Conservation (phyloP, 2,113 vertebrate species). For the Hemiscyllium ocellatum region DNA sequence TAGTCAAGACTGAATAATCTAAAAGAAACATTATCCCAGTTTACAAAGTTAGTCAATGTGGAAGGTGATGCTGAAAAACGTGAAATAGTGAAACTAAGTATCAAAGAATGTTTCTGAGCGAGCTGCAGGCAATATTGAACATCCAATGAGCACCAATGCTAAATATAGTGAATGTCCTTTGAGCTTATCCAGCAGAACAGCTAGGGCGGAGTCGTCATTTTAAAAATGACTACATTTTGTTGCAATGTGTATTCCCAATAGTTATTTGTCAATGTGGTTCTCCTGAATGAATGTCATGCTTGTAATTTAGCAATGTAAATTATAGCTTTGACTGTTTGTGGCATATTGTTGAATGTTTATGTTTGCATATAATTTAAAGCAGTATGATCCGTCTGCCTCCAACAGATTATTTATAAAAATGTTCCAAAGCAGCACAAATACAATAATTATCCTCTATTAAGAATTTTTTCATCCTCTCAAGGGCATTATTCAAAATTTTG, state of each 20-base stretch:
- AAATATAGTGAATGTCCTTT: neutral
- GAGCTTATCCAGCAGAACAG: neutral
- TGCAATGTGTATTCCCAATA: neutral
- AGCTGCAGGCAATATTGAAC: neutral
- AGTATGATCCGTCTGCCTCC: conserved; percentile 8
- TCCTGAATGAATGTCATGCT: conserved; percentile 3
- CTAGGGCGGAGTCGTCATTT: neutral
- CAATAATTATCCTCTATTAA: conserved; percentile 32
- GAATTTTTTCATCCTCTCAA: neutral
- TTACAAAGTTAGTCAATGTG: neutral
- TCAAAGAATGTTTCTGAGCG: neutral
- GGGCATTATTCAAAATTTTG: neutral
- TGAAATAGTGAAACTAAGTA: neutral
- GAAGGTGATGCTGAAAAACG: neutral
- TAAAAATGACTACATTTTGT: neutral
- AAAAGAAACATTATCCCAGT: neutral
- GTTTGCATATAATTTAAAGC: conserved; percentile 15
- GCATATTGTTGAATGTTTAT: conserved; percentile 17
- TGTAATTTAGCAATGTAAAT: conserved; percentile 23
- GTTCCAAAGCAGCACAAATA: conserved; percentile 14
- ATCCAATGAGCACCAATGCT: neutral
- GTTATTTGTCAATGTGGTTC: conserved; percentile 4
- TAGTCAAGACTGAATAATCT: neutral
- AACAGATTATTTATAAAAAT: conserved; percentile 18
- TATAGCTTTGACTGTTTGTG: conserved; percentile 1